A percentile compares a stretch with the other conserved stretches of the same genome.
These are phyloP conservation scores for Stigmatopora argus DNA, from an alignment of 2,113 vertebrate species.

Conservation along the genomic window DNA sequence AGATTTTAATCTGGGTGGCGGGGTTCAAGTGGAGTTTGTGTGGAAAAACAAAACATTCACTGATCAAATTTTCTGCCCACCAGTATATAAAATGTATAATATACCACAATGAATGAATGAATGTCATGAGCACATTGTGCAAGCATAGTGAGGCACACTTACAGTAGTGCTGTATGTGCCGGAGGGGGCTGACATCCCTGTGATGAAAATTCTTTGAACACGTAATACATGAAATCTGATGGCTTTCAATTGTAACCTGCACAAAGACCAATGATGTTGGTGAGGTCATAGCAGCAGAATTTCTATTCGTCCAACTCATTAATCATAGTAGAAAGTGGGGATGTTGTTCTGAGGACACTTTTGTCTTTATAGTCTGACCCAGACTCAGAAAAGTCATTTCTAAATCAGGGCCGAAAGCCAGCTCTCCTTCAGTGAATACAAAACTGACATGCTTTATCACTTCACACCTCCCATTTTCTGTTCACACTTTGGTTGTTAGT, in stretches of 20 bases:
- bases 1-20: constrained; percentile 28
- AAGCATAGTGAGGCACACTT: neutral
- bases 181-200: constrained; percentile 14
- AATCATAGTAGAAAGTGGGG: constrained; percentile 25
- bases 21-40: constrained; percentile 39
- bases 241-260: constrained; percentile 28
- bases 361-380: neutral
- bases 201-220: constrained; percentile 26
- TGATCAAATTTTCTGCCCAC: constrained; percentile 35
- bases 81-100: neutral
- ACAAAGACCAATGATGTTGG: constrained; percentile 16
- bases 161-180: neutral
- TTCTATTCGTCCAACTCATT: constrained; percentile 12
- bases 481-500: constrained; percentile 39
- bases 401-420: constrained; percentile 45
- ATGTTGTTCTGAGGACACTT: constrained; percentile 10
- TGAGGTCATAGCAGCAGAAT: constrained; percentile 29
- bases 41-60: constrained; percentile 47
- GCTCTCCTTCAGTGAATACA: constrained; percentile 42
- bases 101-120: too few relatives aligned
- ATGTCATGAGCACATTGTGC: neutral
- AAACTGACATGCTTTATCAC: constrained; percentile 34
- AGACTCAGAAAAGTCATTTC: constrained; percentile 26
- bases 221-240: constrained; percentile 24
- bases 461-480: constrained; percentile 45